phyloP scores from a whole-genome alignment of 2,888 invertebrate species.

The Pycnomerus fuliginosus region DNA sequence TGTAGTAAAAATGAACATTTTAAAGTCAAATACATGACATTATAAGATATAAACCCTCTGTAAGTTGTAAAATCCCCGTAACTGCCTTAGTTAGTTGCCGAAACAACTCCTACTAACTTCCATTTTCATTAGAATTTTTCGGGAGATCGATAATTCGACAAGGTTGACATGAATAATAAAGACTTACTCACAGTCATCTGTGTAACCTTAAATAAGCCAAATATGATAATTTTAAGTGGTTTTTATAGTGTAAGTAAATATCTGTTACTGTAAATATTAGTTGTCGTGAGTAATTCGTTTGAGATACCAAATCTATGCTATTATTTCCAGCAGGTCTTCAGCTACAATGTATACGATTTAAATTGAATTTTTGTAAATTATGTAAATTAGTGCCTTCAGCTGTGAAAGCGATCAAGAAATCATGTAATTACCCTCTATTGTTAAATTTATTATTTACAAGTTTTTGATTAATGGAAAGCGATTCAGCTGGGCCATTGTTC shows the following conservation, averaged over 20 bases:
- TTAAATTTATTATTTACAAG: slow-evolving; percentile 11
- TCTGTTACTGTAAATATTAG: slow-evolving; percentile 9
- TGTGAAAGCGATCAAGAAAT: slow-evolving; percentile 2
- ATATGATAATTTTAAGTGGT: too few relatives aligned
- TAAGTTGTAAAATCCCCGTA: slow-evolving; percentile 51
- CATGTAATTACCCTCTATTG: too few relatives aligned
- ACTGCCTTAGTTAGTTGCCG: too few relatives aligned
- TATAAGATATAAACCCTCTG: slow-evolving; percentile 52
- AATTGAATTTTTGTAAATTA: slow-evolving; percentile 12
- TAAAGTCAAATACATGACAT: slow-evolving; percentile 52
- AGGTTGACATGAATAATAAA: too few relatives aligned
- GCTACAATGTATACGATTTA: slow-evolving; percentile 3
- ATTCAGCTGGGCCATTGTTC: slow-evolving; percentile 21
- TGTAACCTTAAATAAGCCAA: too few relatives aligned
- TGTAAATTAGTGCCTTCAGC: slow-evolving; percentile 6
- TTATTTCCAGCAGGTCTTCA: slow-evolving; percentile 16
- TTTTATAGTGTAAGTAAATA: too few relatives aligned
- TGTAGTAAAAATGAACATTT: slow-evolving; percentile 53
- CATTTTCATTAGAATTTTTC: too few relatives aligned
- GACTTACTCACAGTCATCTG: too few relatives aligned
- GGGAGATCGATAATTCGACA: too few relatives aligned
- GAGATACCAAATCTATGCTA: slow-evolving; percentile 6
- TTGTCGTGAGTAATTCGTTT: slow-evolving; percentile 5
- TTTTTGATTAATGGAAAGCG: slow-evolving; percentile 17
- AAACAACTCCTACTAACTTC: too few relatives aligned